phyloP scores from a whole-genome alignment of 2,888 invertebrate species.

The Drosophila engyochracea region DNA sequence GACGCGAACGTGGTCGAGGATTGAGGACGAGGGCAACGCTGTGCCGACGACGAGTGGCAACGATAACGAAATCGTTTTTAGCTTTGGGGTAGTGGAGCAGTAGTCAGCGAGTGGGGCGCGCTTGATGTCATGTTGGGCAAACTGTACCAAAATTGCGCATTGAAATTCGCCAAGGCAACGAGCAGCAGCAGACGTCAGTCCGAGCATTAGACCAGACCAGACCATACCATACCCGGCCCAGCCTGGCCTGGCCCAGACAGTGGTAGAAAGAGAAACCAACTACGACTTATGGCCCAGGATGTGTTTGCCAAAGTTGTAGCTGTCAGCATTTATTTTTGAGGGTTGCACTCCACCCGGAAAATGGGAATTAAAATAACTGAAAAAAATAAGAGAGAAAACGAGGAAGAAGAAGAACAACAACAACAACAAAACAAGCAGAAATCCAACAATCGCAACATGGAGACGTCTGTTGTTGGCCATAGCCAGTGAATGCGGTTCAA shows the following conservation, averaged over 20 bases:
- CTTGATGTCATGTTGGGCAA: conserved; percentile 52
- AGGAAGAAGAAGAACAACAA: not conserved
- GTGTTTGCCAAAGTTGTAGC: conserved; percentile 47
- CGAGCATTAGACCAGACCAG: conserved; percentile 32
- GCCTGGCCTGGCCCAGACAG: conserved; percentile 71
- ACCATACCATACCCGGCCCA: not conserved
- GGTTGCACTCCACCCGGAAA: conserved; percentile 47
- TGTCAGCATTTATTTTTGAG: conserved; percentile 48
- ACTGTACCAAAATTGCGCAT: conserved; percentile 79
- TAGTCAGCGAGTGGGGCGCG: conserved; percentile 32
- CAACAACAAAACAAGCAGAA: conserved; percentile 3
- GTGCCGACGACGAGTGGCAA: conserved; percentile 44
- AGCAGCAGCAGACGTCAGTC: conserved; percentile 6
- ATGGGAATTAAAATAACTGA: conserved; percentile 49
- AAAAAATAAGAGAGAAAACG: conserved; percentile 27
- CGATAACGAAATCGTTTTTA: conserved; percentile 57
- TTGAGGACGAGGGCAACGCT: conserved; percentile 2
- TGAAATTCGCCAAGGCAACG: conserved; percentile 45
- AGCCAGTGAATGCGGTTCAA: conserved; percentile 53
- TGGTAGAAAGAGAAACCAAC: conserved; percentile 84
- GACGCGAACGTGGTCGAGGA: conserved; percentile 3
- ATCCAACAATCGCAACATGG: conserved; percentile 21
- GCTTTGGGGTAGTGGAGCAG: conserved; percentile 71
- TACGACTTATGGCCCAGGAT: conserved; percentile 67
- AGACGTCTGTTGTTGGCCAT: conserved; percentile 31